phyloP scores from a whole-genome alignment of 2,888 invertebrate species.

The Ochropacha duplaris region DNA sequence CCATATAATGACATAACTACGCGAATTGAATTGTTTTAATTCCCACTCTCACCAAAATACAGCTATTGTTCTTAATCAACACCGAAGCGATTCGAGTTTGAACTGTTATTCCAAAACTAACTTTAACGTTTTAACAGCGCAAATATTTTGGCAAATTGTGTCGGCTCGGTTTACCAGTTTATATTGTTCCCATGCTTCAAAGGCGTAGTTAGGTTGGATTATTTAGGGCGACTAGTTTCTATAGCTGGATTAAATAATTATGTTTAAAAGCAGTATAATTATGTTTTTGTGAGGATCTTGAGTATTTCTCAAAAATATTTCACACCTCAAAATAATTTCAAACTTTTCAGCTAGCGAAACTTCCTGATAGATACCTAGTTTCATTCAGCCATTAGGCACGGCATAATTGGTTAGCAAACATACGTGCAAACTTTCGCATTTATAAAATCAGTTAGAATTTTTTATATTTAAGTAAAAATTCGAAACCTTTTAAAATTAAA shows the following conservation, averaged over 20 bases:
- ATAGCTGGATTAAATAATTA: not conserved
- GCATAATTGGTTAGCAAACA: too few species aligned
- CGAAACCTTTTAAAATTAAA: not conserved
- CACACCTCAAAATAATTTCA: too few species aligned
- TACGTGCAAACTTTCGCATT: too few species aligned
- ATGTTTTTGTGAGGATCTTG: too few species aligned
- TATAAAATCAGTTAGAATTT: too few species aligned
- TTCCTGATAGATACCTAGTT: too few species aligned
- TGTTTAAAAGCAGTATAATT: too few species aligned
- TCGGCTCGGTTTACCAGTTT: not conserved
- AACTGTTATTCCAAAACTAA: not conserved
- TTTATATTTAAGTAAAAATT: too few species aligned
- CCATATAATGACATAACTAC: not conserved
- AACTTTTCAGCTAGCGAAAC: too few species aligned
- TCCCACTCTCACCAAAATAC: not conserved
- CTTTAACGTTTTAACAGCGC: not conserved
- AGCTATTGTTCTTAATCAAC: not conserved
- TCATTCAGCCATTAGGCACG: too few species aligned
- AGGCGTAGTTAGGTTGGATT: constrained; percentile 3
- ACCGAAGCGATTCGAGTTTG: too few species aligned
- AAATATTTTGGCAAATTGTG: not conserved
- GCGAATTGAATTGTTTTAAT: not conserved
- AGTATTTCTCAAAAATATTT: too few species aligned
- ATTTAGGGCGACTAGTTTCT: not conserved
- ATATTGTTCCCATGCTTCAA: not conserved